A percentile compares a stretch with the other conserved stretches of the same genome.
These are phyloP conservation scores for Gryllus longicercus DNA, from an alignment of 2,888 invertebrate genomes.

Conservation along the genomic window DNA sequence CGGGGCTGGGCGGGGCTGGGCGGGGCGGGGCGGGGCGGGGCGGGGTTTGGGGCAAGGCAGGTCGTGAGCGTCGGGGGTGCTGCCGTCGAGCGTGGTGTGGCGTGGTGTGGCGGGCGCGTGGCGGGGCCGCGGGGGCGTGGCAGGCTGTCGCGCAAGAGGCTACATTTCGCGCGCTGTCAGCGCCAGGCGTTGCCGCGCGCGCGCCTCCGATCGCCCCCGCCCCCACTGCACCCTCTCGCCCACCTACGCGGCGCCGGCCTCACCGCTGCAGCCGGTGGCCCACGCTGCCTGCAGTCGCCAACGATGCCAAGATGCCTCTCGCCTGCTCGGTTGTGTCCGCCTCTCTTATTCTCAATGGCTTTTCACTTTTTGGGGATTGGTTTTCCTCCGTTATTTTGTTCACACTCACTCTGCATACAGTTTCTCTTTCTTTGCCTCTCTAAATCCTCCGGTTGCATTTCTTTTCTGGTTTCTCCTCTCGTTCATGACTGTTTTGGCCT, in stretches of 20 bases:
- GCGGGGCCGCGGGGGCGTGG: not conserved
- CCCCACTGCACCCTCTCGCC: not conserved
- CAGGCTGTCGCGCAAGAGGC: not conserved
- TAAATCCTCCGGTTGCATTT: no score
- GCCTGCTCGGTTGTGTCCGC: no score
- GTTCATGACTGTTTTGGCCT: no score
- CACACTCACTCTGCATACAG: no score
- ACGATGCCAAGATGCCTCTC: no score
- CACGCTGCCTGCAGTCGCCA: no score
- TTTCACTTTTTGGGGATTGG: no score
- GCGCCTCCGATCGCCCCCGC: not conserved
- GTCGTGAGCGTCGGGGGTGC: not conserved
- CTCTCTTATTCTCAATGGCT: no score
- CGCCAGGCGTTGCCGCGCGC: not conserved
- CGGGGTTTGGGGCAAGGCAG: not conserved
- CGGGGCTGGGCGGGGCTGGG: not conserved
- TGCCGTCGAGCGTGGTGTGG: not conserved
- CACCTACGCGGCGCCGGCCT: not conserved
- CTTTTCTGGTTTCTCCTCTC: no score
- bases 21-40: not conserved
- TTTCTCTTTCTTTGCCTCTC: no score
- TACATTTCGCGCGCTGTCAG: slow-evolving; percentile 11
- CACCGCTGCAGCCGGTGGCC: no score
- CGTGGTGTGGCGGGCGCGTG: not conserved
- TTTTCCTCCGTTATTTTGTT: no score